Percentiles rank a stretch among this genome's conserved stretches.
phyloP scores from a whole-genome alignment of 2,888 invertebrate species.

The Parnassius apollo region DNA sequence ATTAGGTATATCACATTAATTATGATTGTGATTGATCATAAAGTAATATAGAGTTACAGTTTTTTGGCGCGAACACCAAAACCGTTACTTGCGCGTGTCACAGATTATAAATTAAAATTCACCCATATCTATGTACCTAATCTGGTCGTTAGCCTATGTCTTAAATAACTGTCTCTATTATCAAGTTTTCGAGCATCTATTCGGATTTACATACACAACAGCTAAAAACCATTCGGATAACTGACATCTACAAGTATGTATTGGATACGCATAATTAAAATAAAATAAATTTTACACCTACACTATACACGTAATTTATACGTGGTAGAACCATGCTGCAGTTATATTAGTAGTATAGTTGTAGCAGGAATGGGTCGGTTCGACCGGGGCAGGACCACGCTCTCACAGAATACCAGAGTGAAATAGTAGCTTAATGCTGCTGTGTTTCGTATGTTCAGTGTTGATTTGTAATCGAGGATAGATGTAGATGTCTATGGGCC shows the following conservation, averaged over 20 bases:
- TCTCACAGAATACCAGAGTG: no score
- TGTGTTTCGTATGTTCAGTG: no score
- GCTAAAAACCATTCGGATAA: slow-evolving; percentile 18
- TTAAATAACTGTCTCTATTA: slow-evolving; percentile 14
- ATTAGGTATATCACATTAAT: slow-evolving; percentile 26
- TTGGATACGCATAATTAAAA: slow-evolving; percentile 13
- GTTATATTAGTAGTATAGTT: no score
- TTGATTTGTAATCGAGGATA: no score
- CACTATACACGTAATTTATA: no score
- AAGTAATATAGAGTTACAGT: slow-evolving; percentile 4
- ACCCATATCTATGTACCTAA: slow-evolving; percentile 15
- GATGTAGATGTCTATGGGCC: no score
- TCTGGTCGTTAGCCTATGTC: slow-evolving; percentile 25
- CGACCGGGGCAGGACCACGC: no score
- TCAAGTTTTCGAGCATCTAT: slow-evolving; percentile 21
- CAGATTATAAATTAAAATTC: slow-evolving; percentile 21
- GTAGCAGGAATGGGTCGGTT: no score
- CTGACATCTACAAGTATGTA: slow-evolving; percentile 22
- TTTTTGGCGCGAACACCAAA: slow-evolving; percentile 14
- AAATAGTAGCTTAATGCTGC: no score
- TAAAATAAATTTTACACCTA: no score
- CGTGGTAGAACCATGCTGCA: no score
- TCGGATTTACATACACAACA: slow-evolving; percentile 3
- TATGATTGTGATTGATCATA: slow-evolving; percentile 26
- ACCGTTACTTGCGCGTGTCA: slow-evolving; percentile 1